Evolutionary conservation across 2,113 vertebrate genomes (phyloP).

Genomic region (Tragelaphus imberbis): DNA sequence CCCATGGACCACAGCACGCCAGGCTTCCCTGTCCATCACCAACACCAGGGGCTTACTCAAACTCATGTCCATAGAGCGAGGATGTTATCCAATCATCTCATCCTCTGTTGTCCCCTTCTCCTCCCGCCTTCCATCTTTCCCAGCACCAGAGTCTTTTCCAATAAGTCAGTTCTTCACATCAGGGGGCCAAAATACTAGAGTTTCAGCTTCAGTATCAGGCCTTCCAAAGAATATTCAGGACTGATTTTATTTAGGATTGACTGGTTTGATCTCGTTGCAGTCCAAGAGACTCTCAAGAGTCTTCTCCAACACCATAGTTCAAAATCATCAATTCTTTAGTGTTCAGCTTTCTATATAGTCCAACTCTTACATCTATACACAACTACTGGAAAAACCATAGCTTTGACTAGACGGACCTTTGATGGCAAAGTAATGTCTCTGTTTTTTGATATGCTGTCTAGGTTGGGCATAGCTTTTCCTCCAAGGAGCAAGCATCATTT

Average conservation of each 20-base stretch:
- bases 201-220: not conserved
- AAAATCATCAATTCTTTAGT: not conserved
- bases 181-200: not conserved
- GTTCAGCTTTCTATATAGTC: not conserved
- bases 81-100: not conserved
- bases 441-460: not conserved
- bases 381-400: not conserved
- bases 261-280: not conserved
- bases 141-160: not conserved
- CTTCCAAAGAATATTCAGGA: not conserved
- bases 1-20: not conserved
- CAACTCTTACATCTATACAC: not conserved
- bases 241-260: not conserved
- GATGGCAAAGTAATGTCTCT: not conserved
- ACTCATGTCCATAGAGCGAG: not conserved
- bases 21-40: not conserved
- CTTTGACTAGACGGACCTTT: not conserved
- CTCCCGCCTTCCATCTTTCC: not conserved
- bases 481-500: too few relatives aligned
- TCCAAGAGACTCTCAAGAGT: not conserved
- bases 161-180: not conserved
- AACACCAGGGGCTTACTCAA: not conserved
- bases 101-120: not conserved
- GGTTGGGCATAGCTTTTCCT: not conserved
- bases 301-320: not conserved